Percentiles rank a stretch among this genome's conserved stretches.
phyloP scores from a whole-genome alignment of 2,888 invertebrate genomes.

The Drosophila fungiperda region DNA sequence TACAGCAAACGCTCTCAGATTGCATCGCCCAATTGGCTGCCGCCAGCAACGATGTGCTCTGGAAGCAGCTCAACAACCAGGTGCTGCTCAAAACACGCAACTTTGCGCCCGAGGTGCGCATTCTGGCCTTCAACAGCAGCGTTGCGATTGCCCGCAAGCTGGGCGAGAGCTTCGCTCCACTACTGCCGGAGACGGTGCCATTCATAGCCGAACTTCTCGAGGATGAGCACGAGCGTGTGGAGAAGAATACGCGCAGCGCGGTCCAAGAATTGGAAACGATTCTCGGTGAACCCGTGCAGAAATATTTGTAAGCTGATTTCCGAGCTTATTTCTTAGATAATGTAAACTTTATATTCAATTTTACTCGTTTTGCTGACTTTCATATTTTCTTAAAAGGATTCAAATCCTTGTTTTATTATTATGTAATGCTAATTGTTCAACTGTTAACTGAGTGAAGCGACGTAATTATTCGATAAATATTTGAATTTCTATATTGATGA shows the following conservation, averaged over 20 bases:
- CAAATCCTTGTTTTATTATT: neutral
- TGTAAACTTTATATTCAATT: neutral
- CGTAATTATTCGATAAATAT: neutral
- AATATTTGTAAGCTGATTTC: conserved; percentile 89
- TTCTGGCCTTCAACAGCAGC: conserved; percentile 90
- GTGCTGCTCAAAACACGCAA: conserved; percentile 94
- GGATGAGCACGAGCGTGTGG: conserved; percentile 94
- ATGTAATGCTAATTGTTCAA: neutral
- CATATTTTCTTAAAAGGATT: neutral
- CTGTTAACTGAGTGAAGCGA: neutral
- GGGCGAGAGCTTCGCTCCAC: conserved; percentile 94
- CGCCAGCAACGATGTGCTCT: conserved; percentile 93
- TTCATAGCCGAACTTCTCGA: conserved; percentile 97
- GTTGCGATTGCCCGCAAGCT: conserved; percentile 93
- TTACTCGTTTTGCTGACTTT: neutral
- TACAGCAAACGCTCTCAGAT: conserved; percentile 89
- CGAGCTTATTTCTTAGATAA: neutral
- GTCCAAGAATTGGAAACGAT: conserved; percentile 94
- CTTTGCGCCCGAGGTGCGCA: conserved; percentile 90
- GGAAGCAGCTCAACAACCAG: conserved; percentile 96
- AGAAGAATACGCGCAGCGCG: conserved; percentile 91
- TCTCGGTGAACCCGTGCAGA: conserved; percentile 95
- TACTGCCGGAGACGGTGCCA: conserved; percentile 96
- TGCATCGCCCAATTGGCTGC: conserved; percentile 93
- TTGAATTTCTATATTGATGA: neutral